A percentile compares a stretch with the other conserved stretches of the same genome.
Conservation (phyloP, 1,140 invertebrate genomes). For the Agrilus planipennis region DNA sequence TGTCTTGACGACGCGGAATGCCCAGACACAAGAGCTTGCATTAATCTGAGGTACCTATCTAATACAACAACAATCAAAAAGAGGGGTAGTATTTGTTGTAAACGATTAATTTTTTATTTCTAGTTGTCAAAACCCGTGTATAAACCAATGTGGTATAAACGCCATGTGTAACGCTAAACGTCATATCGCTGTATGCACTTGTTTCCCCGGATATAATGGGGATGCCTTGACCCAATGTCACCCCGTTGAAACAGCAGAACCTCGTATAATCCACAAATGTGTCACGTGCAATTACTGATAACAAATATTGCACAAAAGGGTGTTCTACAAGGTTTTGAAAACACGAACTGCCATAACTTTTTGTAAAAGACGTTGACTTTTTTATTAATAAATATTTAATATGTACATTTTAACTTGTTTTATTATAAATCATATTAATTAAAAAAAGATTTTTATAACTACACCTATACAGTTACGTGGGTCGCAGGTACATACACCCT, state of each 20-base stretch:
- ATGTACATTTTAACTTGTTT: background rate
- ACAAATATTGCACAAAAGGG: too few relatives aligned
- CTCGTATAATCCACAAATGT: background rate
- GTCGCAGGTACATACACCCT: too few relatives aligned
- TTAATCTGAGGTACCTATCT: slow-evolving; percentile 41
- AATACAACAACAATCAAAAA: slow-evolving; percentile 13
- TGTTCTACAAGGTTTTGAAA: background rate
- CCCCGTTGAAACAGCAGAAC: slow-evolving; percentile 1
- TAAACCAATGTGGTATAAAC: slow-evolving; percentile 61
- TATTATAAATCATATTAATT: background rate
- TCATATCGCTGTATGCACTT: slow-evolving; percentile 76
- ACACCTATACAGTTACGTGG: too few relatives aligned
- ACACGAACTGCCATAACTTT: background rate
- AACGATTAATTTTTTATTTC: slow-evolving; percentile 29
- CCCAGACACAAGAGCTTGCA: slow-evolving; percentile 55
- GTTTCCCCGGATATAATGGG: slow-evolving; percentile 68
- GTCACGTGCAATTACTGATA: too few relatives aligned
- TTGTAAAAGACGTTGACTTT: background rate
- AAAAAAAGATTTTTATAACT: too few relatives aligned
- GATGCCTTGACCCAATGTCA: slow-evolving; percentile 54
- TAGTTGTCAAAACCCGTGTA: slow-evolving; percentile 60
- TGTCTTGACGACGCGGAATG: slow-evolving; percentile 63
- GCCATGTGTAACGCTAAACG: slow-evolving; percentile 61
- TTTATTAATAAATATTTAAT: background rate
- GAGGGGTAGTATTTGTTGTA: slow-evolving; percentile 14